Evolutionary conservation across 2,113 vertebrate genomes (phyloP).

Genomic region (Panthera uncia): DNA sequence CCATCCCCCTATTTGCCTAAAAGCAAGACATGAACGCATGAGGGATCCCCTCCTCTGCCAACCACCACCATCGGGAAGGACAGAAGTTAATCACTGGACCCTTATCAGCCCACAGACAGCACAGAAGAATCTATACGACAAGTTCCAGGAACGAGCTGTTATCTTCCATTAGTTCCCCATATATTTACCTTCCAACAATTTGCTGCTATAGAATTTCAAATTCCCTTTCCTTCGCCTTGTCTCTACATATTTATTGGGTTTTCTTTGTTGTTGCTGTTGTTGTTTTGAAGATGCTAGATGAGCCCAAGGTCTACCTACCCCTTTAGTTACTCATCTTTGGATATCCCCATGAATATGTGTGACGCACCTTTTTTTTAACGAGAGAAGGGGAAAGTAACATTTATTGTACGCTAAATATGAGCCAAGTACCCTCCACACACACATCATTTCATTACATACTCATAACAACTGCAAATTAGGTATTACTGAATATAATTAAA

Average conservation of each 20-base stretch:
- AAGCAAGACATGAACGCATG: not conserved
- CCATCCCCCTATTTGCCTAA: too few species aligned
- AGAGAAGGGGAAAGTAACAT: not conserved
- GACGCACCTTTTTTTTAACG: too few species aligned
- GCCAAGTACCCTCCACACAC: not conserved
- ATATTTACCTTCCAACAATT: not conserved
- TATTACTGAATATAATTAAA: not conserved
- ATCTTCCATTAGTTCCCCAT: not conserved
- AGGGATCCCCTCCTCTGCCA: not conserved
- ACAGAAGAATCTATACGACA: not conserved
- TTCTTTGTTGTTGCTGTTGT: not conserved
- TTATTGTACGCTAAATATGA: not conserved
- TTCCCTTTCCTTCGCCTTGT: not conserved
- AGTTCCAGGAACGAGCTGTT: too few species aligned
- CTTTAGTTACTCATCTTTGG: not conserved
- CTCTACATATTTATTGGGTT: not conserved
- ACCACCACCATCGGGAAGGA: too few species aligned
- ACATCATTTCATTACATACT: not conserved
- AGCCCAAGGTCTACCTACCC: not conserved
- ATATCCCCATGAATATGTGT: not conserved
- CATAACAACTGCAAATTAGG: not conserved
- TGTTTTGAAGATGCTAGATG: too few species aligned
- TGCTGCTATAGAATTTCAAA: not conserved
- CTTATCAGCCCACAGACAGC: not conserved
- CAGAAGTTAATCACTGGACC: not conserved